These are phyloP conservation scores for Haplochromis vanheusdeni DNA, from an alignment of 2,113 vertebrate genomes.

Conservation along the genomic window DNA sequence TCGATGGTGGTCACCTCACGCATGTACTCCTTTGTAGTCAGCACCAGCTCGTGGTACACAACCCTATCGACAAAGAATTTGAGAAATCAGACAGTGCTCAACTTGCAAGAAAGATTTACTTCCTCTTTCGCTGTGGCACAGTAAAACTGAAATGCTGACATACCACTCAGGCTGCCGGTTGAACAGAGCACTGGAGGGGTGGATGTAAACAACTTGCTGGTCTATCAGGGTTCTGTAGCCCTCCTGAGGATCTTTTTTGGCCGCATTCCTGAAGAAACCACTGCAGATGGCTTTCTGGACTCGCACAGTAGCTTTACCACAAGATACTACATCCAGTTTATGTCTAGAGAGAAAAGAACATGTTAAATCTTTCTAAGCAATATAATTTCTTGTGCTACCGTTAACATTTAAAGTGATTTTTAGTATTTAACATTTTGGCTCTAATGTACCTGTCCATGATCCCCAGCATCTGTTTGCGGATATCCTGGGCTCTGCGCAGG, in stretches of 20 bases:
- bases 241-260: conserved; percentile 97
- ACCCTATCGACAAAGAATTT: conserved; percentile 73
- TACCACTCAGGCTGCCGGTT: conserved; percentile 98
- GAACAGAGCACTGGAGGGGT: conserved; percentile 96
- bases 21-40: conserved; percentile 99
- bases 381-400: accelerated
- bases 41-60: conserved; percentile 94
- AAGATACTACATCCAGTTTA: conserved; percentile 96
- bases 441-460: conserved; percentile 89
- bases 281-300: conserved; percentile 98
- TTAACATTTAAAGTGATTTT: neutral
- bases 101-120: neutral
- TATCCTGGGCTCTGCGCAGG: conserved; percentile 89
- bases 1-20: conserved; percentile 97
- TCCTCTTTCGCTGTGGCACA: neutral
- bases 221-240: conserved; percentile 95
- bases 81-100: neutral
- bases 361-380: accelerated
- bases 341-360: conserved; percentile 69
- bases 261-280: conserved; percentile 96
- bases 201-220: conserved; percentile 97
- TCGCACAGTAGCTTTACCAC: conserved; percentile 92
- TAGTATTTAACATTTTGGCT: accelerated
- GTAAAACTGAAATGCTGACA: neutral
- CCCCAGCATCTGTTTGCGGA: conserved; percentile 98